A percentile compares a stretch with the other conserved stretches of the same genome.
Conservation (phyloP, 2,888 invertebrate genomes). For the Cetonia aurata region DNA sequence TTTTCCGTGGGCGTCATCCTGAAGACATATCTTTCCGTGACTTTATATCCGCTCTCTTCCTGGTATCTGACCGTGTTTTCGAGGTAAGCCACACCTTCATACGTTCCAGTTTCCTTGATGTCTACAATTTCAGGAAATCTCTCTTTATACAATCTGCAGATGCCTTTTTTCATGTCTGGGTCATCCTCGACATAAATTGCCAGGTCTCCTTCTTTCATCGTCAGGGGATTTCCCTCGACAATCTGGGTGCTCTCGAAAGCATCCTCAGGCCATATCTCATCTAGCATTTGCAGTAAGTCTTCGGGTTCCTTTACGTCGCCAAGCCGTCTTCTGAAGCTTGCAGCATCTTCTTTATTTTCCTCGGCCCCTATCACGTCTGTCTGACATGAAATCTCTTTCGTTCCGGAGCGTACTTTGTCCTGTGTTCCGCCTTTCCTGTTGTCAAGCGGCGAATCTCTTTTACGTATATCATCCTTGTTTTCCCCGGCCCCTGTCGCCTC, state of each 20-base stretch:
- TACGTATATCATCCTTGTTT: no score
- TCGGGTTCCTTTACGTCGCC: neutral
- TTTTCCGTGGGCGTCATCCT: neutral
- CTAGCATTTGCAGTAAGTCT: neutral
- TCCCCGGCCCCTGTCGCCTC: no score
- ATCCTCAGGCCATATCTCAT: neutral
- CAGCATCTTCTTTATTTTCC: neutral
- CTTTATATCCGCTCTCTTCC: neutral
- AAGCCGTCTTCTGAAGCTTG: neutral
- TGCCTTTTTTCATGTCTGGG: neutral
- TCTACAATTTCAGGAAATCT: slow-evolving; percentile 90
- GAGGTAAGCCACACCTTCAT: slow-evolving; percentile 72
- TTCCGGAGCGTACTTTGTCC: no score
- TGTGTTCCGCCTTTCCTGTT: no score
- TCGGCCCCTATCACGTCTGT: no score
- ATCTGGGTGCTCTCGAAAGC: neutral
- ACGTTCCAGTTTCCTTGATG: slow-evolving; percentile 80
- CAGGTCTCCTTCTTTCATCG: neutral
- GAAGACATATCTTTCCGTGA: neutral
- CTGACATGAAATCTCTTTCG: no score
- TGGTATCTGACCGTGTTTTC: neutral
- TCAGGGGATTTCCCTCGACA: neutral
- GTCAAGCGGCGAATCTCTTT: no score
- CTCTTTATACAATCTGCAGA: slow-evolving; percentile 86
- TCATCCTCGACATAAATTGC: neutral